phyloP scores from a whole-genome alignment of 2,797 vertebrate genomes.

The Chaenodraco wilsoni region DNA sequence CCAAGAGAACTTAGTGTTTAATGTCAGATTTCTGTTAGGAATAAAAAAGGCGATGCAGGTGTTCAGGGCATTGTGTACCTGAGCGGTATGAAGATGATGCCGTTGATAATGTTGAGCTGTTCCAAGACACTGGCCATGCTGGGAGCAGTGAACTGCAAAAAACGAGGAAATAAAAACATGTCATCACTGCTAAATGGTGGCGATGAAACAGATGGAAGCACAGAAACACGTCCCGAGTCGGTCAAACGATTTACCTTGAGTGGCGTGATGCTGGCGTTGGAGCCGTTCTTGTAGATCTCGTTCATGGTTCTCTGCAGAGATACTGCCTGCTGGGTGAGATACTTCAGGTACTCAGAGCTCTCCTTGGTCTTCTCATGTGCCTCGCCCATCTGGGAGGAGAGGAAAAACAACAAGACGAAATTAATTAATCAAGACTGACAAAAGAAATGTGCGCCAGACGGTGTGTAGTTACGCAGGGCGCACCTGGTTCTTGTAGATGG shows the following conservation, averaged over 20 bases:
- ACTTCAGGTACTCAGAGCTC: slow-evolving; percentile 98
- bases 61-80: slow-evolving; percentile 80
- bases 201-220: not conserved
- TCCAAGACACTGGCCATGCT: slow-evolving; percentile 98
- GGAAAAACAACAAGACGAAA: not conserved
- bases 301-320: slow-evolving; percentile 99
- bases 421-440: not conserved
- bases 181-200: slow-evolving; percentile 1
- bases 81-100: slow-evolving; percentile 99
- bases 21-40: not conserved
- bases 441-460: not conserved
- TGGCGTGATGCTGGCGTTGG: slow-evolving; percentile 95
- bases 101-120: slow-evolving; percentile 98
- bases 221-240: not conserved
- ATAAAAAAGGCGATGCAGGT: not conserved
- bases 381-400: slow-evolving; percentile 89
- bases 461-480: not conserved
- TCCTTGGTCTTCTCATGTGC: slow-evolving; percentile 98
- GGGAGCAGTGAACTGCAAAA: slow-evolving; percentile 94
- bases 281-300: slow-evolving; percentile 98
- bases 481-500: slow-evolving; percentile 99
- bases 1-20: not conserved
- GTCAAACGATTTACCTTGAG: slow-evolving; percentile 87
- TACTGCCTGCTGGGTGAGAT: slow-evolving; percentile 98
- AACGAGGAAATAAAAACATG: slow-evolving; percentile 12